Base-by-base conservation (phyloP, 2,797 vertebrate genomes). In the Acrossocheilus fasciatus region DNA sequence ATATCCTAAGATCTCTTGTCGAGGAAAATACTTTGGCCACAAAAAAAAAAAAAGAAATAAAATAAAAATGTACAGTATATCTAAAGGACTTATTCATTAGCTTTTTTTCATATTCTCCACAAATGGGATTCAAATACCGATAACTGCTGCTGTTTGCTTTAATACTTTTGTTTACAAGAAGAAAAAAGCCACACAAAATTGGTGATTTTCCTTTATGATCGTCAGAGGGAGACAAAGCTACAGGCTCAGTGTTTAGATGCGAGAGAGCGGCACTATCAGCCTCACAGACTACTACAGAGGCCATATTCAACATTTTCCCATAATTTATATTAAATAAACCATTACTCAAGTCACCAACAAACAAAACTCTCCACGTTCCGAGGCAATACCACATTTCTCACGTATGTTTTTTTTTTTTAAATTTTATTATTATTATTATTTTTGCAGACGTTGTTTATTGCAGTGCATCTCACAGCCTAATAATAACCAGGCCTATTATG, bases 181-280 rank as follows among this genome's bases (percentile, higher is more conserved):
- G 45, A 20, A 57, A n/a, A 59, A n/a, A 23, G 20, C 1, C 20
- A 17, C 50, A 57, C 20, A 57, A 59, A n/a, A 30, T 57, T 15
- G 1, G 20, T 43, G 23, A 18, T 10, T 81, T 62, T 52, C 17
- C n/a, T 62, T 4, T 70, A 23, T 76, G 76, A 14, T 20, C 47
- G 52, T 12, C 62, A 87, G 88, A 81, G 86, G 83, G 88, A 86
- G 86, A 64, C 81, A 74, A 83, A 83, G 18, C 47, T 70, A 26
- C 26, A 26, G 26, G 26, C 26, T 66, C n/a, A 30, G 17, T 3
- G 41, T 57, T 20, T 8, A 18, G 4, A 12, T 6, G n/a, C 4
- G 15, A 6, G 43, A 30, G 26, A 17, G 15, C 39, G 1, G 2
- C 9, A 14, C 36, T 23, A 2, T 36, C 8, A 2, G 36, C 54